Evolutionary conservation across 1,140 invertebrate species (phyloP).

Genomic region (Adelges cooleyi): DNA sequence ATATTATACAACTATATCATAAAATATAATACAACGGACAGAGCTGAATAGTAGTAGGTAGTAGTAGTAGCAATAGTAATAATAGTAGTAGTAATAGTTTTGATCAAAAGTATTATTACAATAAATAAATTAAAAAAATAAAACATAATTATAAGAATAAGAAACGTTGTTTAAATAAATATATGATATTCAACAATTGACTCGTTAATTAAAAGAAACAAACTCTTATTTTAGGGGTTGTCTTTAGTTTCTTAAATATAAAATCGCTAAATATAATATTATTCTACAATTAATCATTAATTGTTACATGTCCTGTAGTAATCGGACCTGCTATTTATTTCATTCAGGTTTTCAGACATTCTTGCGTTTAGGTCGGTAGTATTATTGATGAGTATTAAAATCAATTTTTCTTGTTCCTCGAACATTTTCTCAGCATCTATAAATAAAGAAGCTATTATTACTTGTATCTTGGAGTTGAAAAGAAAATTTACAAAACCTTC

Average conservation of each 20-base stretch:
- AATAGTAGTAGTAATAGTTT: no score
- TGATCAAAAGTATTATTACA: no score
- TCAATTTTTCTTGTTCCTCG: slow-evolving; percentile 39
- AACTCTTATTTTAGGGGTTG: no score
- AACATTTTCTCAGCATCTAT: slow-evolving; percentile 44
- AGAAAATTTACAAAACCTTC: neutral
- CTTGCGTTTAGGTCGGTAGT: slow-evolving; percentile 40
- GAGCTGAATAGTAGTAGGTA: no score
- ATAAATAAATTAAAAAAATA: no score
- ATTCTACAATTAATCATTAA: neutral
- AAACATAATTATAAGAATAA: no score
- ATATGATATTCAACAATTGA: slow-evolving; percentile 2
- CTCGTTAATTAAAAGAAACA: no score
- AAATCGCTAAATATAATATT: neutral
- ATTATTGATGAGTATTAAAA: slow-evolving; percentile 38
- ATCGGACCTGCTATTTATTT: slow-evolving; percentile 41
- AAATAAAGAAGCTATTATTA: slow-evolving; percentile 31
- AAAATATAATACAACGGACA: no score
- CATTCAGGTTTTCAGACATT: slow-evolving; percentile 41
- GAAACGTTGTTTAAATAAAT: neutral
- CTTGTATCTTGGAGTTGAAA: neutral
- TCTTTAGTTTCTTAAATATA: no score
- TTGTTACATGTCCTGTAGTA: slow-evolving; percentile 36
- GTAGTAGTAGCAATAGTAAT: no score
- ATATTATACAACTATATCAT: no score